Conservation (phyloP, 2,888 invertebrate genomes). For the Dryobota labecula region DNA sequence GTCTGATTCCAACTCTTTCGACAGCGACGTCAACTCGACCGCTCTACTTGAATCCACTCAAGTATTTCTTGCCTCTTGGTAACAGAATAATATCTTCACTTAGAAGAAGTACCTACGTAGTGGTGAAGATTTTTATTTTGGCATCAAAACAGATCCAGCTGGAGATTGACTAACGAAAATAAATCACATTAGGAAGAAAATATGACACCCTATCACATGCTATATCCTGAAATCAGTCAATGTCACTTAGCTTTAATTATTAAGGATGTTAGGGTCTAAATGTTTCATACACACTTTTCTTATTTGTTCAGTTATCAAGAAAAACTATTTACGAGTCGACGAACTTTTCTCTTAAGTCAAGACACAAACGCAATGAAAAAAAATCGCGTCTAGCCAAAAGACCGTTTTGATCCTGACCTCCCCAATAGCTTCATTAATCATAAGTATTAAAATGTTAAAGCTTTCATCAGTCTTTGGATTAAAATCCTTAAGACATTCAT, state of each 20-base stretch:
- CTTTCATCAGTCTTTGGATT: not conserved
- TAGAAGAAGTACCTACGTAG: not conserved
- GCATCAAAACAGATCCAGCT: not conserved
- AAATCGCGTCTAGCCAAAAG: not conserved
- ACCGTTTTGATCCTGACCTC: not conserved
- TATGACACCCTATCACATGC: not conserved
- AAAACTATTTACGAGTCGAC: not conserved
- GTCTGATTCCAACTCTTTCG: slow-evolving; percentile 44
- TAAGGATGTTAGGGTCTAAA: not conserved
- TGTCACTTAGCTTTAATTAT: not conserved
- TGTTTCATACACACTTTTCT: too few relatives aligned
- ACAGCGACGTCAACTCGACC: slow-evolving; percentile 37
- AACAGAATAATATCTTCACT: slow-evolving; percentile 52
- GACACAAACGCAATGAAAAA: not conserved
- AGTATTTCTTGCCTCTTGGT: slow-evolving; percentile 44
- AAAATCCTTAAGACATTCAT: slow-evolving; percentile 11
- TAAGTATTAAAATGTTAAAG: too few relatives aligned
- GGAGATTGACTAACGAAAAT: not conserved
- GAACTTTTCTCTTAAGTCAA: not conserved
- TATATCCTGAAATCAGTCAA: not conserved
- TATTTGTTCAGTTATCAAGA: not conserved
- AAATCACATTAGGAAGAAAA: not conserved
- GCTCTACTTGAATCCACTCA: slow-evolving; percentile 46
- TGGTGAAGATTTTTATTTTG: slow-evolving; percentile 20
- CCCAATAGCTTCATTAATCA: not conserved